These are phyloP conservation scores for Hydropsyche tenuis DNA, from an alignment of 1,140 invertebrate genomes.

Conservation along the genomic window DNA sequence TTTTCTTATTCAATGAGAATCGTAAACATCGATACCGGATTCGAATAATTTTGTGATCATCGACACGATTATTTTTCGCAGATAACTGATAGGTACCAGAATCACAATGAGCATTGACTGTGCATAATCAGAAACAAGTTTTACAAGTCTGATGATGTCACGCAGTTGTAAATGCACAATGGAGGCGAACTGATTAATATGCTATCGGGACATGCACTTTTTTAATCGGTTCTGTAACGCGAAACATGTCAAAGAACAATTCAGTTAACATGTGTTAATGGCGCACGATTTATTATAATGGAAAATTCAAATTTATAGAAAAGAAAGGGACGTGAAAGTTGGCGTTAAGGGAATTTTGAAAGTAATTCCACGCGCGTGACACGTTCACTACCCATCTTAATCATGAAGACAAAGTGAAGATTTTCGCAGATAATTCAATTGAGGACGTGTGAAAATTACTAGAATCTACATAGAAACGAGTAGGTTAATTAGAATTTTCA, in stretches of 20 bases:
- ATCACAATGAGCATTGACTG: too few relatives aligned
- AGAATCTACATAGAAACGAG: neutral
- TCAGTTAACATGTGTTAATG: too few relatives aligned
- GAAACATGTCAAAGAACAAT: neutral
- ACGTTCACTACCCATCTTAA: neutral
- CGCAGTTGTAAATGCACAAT: neutral
- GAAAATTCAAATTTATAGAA: neutral
- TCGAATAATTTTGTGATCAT: too few relatives aligned
- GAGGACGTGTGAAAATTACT: neutral
- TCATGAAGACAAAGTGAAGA: constrained; percentile 2
- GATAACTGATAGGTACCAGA: too few relatives aligned
- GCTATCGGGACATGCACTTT: constrained; percentile 3
- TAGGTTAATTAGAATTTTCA: too few relatives aligned
- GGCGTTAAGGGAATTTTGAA: constrained; percentile 18
- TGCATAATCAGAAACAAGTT: constrained; percentile 28
- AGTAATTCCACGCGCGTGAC: neutral
- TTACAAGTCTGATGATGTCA: constrained; percentile 30
- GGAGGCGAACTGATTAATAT: neutral
- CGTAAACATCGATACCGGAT: too few relatives aligned
- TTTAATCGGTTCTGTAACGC: neutral
- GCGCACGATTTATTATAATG: too few relatives aligned
- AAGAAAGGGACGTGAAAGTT: constrained; percentile 25
- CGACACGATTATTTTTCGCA: too few relatives aligned
- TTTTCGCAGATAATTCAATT: neutral
- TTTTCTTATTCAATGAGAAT: too few relatives aligned